Percentiles rank a stretch among this genome's conserved stretches.
phyloP scores from a whole-genome alignment of 2,797 vertebrate species.

The Gobio occitaniae region DNA sequence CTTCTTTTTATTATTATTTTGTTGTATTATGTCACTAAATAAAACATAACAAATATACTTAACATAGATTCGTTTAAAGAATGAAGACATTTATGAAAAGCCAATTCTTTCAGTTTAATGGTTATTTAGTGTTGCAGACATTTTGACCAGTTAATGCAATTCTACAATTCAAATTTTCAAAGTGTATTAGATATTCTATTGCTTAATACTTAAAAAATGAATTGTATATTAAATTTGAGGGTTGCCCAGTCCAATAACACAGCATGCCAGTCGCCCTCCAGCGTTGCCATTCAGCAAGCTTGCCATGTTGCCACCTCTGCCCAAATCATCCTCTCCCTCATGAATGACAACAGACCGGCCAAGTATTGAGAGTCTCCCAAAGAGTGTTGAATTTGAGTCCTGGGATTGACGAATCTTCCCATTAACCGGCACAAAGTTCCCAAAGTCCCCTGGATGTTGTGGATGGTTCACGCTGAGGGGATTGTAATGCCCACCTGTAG shows the following conservation, averaged over 20 bases:
- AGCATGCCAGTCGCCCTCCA: slow-evolving; percentile 89
- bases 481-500: slow-evolving; percentile 90
- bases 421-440: slow-evolving; percentile 85
- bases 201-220: background rate
- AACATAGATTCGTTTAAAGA: background rate
- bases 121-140: background rate
- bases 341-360: slow-evolving; percentile 91
- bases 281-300: slow-evolving; percentile 91
- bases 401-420: slow-evolving; percentile 77
- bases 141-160: background rate
- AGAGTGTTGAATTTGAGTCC: slow-evolving; percentile 77
- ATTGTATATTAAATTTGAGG: slow-evolving; percentile 72
- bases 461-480: slow-evolving; percentile 83
- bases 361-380: slow-evolving; percentile 78
- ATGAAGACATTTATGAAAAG: background rate
- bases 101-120: background rate
- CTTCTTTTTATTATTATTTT: background rate
- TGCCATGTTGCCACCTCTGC: slow-evolving; percentile 83
- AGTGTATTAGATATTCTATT: background rate
- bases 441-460: slow-evolving; percentile 91
- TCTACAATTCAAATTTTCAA: background rate
- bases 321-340: slow-evolving; percentile 87
- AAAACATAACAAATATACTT: background rate
- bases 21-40: background rate
- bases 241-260: slow-evolving; percentile 82